phyloP scores from a whole-genome alignment of 2,888 invertebrate genomes.

The Ceratothoa steindachneri region DNA sequence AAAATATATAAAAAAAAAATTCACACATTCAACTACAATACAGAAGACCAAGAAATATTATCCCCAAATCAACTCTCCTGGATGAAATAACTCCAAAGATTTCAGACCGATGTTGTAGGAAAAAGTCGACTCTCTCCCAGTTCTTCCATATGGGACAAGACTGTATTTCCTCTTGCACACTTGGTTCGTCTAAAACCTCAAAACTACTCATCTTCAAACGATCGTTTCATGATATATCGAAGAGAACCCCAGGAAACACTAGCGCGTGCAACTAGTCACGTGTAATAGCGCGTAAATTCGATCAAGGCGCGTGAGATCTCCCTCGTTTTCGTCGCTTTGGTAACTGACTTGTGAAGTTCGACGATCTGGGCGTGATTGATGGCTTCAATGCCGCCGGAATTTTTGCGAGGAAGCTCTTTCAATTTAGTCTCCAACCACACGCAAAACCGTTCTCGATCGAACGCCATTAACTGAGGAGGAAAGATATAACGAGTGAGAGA shows the following conservation, averaged over 20 bases:
- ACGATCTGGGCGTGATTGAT: slow-evolving; percentile 77
- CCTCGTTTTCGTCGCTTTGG: slow-evolving; percentile 73
- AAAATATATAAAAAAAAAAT: neutral
- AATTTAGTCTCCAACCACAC: slow-evolving; percentile 73
- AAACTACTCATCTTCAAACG: no score
- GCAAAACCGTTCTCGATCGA: slow-evolving; percentile 60
- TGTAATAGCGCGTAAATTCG: slow-evolving; percentile 80
- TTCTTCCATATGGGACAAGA: no score
- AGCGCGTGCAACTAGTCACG: slow-evolving; percentile 58
- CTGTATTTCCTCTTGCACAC: no score
- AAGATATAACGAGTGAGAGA: neutral
- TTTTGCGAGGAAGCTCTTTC: slow-evolving; percentile 69
- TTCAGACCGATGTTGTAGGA: no score
- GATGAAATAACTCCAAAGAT: no score
- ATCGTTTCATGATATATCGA: no score
- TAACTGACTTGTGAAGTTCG: slow-evolving; percentile 73
- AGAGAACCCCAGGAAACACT: no score
- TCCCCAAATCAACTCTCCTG: neutral
- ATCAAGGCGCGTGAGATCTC: slow-evolving; percentile 72
- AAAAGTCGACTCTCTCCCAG: no score
- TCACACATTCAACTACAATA: neutral
- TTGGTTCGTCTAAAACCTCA: no score
- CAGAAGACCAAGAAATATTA: neutral
- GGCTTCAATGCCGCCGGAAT: slow-evolving; percentile 65
- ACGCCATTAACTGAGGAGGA: slow-evolving; percentile 62